Base-by-base conservation (phyloP, 2,113 vertebrate genomes). In the Syngnathus typhle region DNA sequence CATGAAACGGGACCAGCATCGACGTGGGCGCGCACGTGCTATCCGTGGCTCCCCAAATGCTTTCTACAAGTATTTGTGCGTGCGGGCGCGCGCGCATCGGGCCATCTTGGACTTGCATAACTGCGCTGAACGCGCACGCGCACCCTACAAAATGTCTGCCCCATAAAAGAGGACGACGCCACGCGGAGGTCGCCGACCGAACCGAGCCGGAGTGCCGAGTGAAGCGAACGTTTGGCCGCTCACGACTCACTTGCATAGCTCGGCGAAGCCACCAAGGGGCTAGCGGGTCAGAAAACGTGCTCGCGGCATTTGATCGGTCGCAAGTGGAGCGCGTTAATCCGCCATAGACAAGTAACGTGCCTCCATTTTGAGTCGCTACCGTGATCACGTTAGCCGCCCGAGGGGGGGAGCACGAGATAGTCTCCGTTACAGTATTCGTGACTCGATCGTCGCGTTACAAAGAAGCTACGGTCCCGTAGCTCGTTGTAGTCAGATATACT, bases 211-310 rank as follows among this genome's bases (percentile, higher is more conserved):
- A 7, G 60, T 11, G 38, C 39, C 39, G 15, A 27, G 11, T 39
- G 7, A 2, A 12, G 7, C 6, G 38, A n/a, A 43, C 64, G 71
- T 81, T 69, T 60, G 68, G 58, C 69, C 69, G 71, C 7, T 27
- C 32, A 71, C 5, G 71, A 79, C 64, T 77, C 85, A 87, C 60
- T 23, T 18, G 41, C 21, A 44, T 27, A n/a, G 60, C n/a, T 62
- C 21, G 60, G 60, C 60, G 60, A 62, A n/a, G 60, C 41, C 21
- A 23, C 41, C 12, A 13, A 44, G n/a, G 9, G 38, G 60, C 27
- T 16, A 7, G 13, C 12, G 13, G 49, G 6, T 1, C 6, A 51
- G 19, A 32, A 18, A 19, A 59, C 18, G 56, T 38, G 32, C 32
- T 59, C 2, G 36, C 16, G 36, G 8, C 36, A 60, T 60, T 62